A percentile compares a stretch with the other conserved stretches of the same genome.
phyloP scores from a whole-genome alignment of 2,113 vertebrate genomes.

The Toxotes chatareus region DNA sequence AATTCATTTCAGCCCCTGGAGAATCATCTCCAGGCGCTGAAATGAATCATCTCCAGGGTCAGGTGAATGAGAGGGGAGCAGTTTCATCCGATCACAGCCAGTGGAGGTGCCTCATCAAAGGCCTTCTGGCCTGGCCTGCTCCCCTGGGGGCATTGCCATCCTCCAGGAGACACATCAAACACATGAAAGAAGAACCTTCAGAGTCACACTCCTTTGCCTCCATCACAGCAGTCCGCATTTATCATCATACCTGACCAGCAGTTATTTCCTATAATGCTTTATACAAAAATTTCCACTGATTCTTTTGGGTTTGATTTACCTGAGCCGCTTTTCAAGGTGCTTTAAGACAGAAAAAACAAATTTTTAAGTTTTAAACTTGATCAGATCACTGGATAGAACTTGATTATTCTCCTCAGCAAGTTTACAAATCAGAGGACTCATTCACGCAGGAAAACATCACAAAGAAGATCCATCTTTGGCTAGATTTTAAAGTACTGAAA shows the following conservation, averaged over 20 bases:
- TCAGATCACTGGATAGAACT: conserved; percentile 9
- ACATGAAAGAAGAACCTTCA: conserved; percentile 68
- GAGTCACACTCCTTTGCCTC: conserved; percentile 56
- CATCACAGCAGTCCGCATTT: conserved; percentile 52
- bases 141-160: conserved; percentile 57
- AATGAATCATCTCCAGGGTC: conserved; percentile 26
- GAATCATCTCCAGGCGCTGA: conserved; percentile 24
- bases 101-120: conserved; percentile 75
- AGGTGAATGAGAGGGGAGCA: conserved; percentile 60
- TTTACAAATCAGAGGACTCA: conserved; percentile 8
- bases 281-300: not conserved
- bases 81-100: conserved; percentile 68
- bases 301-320: not conserved
- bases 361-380: conserved; percentile 30
- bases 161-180: conserved; percentile 74
- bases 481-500: conserved; percentile 20
- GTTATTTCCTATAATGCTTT: conserved; percentile 38
- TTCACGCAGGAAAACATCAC: conserved; percentile 3
- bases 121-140: conserved; percentile 64
- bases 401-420: conserved; percentile 7
- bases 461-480: conserved; percentile 5
- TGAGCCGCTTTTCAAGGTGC: not conserved
- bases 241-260: conserved; percentile 47
- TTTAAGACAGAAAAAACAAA: not conserved
- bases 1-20: not conserved